Evolutionary conservation across 2,888 invertebrate genomes (phyloP), one percentile per base, ranked within the genome.

Genomic region (Syritta pipiens): DNA sequence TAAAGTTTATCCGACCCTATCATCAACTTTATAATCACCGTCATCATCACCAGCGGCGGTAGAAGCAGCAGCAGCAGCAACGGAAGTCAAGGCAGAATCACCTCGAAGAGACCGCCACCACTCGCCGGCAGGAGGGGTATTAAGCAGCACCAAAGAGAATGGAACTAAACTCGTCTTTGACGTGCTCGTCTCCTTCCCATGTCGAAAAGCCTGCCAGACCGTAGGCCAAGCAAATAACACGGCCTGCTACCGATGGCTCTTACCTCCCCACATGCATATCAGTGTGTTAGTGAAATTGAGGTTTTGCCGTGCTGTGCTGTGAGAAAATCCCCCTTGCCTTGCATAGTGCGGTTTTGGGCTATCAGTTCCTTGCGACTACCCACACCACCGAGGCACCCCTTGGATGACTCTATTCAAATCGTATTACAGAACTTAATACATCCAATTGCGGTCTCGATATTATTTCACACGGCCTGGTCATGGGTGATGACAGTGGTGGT

Each of bases 381-480:
- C 14, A 40, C 22, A 30, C 22, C 55, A 22, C 62, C 37, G 26
- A 35, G 14, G 28, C 28, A 49, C 49, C 14, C 22, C 22, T 35
- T 28, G 51, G 28, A 67, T 57, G 62, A 57, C 55, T 74, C 49
- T 28, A 62, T 74, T 74, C 65, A 68, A 79, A 74, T 79, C 79
- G 74, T 74, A 74, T 79, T 79, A 74, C 74, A 72, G 48, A 79
- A 79, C 74, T 79, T 79, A 63, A 79, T 79, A 79, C 68, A 68
- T 74, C 62, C 74, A 74, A 74, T 79, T 79, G 79, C 30, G 79
- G 79, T 79, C 62, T 79, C 67, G 74, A 24, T 60, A 68, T 68
- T 60, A 79, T 79, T 79, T 74, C 79, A 57, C 79, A 79, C 67
- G 67, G 74, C 60, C 51, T 55, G 67, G 65, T 37, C 48, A 68